Base-by-base conservation (phyloP, 1,140 invertebrate species). In the Zaprionus ornatus region DNA sequence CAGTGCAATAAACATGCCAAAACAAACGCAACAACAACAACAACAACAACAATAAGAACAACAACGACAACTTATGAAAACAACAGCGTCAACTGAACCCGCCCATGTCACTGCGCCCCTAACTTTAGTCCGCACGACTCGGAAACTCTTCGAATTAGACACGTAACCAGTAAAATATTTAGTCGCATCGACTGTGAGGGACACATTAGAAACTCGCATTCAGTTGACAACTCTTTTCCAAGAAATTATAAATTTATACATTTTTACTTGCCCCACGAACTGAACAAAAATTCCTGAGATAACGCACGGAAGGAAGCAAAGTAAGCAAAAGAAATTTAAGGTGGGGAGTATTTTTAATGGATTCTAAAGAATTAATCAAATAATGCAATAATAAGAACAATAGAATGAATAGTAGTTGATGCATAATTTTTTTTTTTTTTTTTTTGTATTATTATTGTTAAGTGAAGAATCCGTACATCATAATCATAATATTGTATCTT, bases 1-100 rank as follows among this genome's bases (percentile, higher is more conserved):
- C 84, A 87, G 84, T 87, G 84, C 84, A 87, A 87, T 87, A 87
- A 87, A 87, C 85, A 88, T 88, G 84, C 84, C 84, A 87, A 88
- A 87, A 88, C 83, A 85, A 85, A 81, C 75, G 79, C 82, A 82
- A 42, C 68, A 82, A 40, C 79, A 67, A 42, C 60, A 60, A 72
- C 73, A 81, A 73, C 65, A 72, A 77, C 77, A 81, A 42, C 60
- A 79, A 32, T 74, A 67, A 50, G 45, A 61, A 72, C 73, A 81
- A 77, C 68, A 72, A 77, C 77, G 75, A 37, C 15, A 81, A 76
- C 82, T 85, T 79, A 82, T 81, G 76, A 79, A 79, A 79, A 85
- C 82, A 85, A 85, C 69, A 88, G 77, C 80, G 84, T 74, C 80
- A 87, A 87, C 84, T 83, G 80, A 78, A 79, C 76, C 79, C 82